phyloP scores from a whole-genome alignment of 2,797 vertebrate genomes.

The Hippocampus kuda region DNA sequence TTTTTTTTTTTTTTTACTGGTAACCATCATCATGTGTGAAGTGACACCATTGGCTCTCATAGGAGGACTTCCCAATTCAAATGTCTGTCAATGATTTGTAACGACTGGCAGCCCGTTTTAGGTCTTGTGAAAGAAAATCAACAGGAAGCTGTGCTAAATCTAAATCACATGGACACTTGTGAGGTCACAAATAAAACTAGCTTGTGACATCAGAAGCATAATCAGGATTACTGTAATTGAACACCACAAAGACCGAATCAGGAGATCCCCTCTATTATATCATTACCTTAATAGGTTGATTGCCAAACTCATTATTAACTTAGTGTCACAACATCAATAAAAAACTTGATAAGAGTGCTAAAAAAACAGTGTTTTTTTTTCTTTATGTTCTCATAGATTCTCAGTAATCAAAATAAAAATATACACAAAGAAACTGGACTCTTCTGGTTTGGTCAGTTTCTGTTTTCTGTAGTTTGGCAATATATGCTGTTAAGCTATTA shows the following conservation, averaged over 20 bases:
- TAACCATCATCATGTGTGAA: too few relatives aligned
- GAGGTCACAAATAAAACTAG: background rate
- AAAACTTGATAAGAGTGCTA: background rate
- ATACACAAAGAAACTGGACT: background rate
- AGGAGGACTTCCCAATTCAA: background rate
- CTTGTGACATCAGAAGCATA: background rate
- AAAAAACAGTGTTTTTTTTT: background rate
- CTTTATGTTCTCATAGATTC: background rate
- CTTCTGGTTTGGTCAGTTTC: background rate
- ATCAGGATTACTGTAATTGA: background rate
- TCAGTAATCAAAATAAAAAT: background rate
- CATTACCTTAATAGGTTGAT: background rate
- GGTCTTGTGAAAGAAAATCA: background rate
- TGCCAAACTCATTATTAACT: background rate
- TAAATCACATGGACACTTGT: conserved; percentile 4
- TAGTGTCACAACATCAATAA: background rate
- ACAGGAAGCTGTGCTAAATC: background rate
- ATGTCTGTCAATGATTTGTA: background rate
- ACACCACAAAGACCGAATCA: background rate
- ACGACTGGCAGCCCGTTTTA: background rate
- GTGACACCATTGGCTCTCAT: background rate
- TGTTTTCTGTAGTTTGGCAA: background rate
- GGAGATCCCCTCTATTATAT: background rate
- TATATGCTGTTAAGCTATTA: background rate
- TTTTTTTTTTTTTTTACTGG: too few relatives aligned